These are phyloP conservation scores for Acanthosepion pharaonis DNA, from an alignment of 2,888 invertebrate species.

Conservation along the genomic window DNA sequence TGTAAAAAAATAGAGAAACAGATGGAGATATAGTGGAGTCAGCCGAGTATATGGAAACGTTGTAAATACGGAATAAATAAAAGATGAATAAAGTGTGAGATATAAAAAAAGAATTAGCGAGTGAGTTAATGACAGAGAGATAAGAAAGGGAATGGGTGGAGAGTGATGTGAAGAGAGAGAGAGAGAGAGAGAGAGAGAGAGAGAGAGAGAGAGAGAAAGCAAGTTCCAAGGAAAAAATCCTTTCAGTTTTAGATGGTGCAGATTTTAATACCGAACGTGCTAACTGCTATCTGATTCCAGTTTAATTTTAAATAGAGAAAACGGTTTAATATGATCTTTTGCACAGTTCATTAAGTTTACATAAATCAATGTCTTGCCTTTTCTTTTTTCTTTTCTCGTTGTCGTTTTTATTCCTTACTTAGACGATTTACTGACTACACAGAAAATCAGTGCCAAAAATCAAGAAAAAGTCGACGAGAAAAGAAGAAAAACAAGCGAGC, in stretches of 20 bases:
- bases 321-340: background rate
- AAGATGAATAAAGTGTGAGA: too few relatives aligned
- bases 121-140: background rate
- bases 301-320: background rate
- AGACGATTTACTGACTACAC: background rate
- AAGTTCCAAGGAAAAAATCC: too few relatives aligned
- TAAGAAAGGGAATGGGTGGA: too few relatives aligned
- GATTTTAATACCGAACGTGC: too few relatives aligned
- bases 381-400: background rate
- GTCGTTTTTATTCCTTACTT: background rate
- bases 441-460: background rate
- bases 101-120: background rate
- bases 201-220: too few relatives aligned
- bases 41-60: too few relatives aligned
- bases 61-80: too few relatives aligned
- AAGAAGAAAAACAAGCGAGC: background rate
- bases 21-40: too few relatives aligned
- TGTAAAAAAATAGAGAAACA: too few relatives aligned
- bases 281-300: background rate
- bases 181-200: too few relatives aligned
- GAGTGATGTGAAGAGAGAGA: too few relatives aligned
- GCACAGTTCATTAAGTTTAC: background rate
- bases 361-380: background rate
- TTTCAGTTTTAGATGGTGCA: too few relatives aligned
- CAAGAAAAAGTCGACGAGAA: background rate